phyloP scores from a whole-genome alignment of 2,113 vertebrate genomes.

The Gymnogyps californianus region DNA sequence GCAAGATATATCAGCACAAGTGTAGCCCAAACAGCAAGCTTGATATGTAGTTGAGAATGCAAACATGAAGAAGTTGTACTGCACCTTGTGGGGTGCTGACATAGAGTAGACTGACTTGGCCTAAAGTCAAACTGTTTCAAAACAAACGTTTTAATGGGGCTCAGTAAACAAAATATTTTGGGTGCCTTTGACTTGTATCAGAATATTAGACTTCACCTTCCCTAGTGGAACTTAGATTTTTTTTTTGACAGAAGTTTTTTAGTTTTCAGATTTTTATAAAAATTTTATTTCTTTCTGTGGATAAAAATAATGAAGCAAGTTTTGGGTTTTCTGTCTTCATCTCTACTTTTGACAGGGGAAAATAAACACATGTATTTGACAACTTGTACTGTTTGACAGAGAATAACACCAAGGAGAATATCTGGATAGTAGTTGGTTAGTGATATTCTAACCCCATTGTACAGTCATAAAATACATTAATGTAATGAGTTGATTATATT shows the following conservation, averaged over 20 bases:
- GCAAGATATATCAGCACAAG: background rate
- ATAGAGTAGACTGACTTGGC: background rate
- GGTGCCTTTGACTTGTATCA: background rate
- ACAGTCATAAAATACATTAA: background rate
- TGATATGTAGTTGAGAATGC: background rate
- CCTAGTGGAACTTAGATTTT: background rate
- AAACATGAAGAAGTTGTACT: background rate
- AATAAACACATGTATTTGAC: background rate
- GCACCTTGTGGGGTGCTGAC: background rate
- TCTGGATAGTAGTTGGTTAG: background rate
- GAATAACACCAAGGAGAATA: background rate
- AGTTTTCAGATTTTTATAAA: background rate
- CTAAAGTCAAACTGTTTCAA: background rate
- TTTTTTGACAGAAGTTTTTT: background rate
- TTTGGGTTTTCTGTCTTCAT: background rate
- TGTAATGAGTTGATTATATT: background rate
- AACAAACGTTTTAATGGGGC: background rate
- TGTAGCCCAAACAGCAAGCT: background rate
- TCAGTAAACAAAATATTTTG: background rate
- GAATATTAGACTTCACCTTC: background rate
- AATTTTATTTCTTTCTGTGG: background rate
- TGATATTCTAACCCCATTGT: background rate
- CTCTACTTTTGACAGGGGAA: background rate
- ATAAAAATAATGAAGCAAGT: background rate
- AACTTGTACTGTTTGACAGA: background rate